Evolutionary conservation across 2,888 invertebrate genomes (phyloP), one percentile per base, ranked within the genome.

Genomic region (Dorcus hopei): DNA sequence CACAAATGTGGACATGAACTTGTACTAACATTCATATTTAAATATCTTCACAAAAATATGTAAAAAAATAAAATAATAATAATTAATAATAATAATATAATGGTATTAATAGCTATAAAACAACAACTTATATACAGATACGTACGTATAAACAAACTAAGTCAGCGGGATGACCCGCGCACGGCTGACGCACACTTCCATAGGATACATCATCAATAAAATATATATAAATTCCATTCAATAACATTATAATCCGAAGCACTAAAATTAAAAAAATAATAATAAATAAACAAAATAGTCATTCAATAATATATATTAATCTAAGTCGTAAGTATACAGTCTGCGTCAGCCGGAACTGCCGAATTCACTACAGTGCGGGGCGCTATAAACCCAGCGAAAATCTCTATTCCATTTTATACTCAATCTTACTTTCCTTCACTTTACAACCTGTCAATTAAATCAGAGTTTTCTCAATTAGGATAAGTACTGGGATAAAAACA

Each of bases 51-150:
- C 77, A 79, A 79, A 79, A 79, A 79, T 78, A 79, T 77, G 78
- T 79, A 79, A 79, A 79, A 79, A 79, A 79, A 79, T 79, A 79
- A 79, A 79, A 79, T 79, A 79, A 78, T 79, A 77, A 78, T 76
- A 74, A 76, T 60, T 74, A 72, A 74, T 75, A 72, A 72, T 70
- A 68, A 59, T 71, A 74, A 74, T 75, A 74, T 75, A 75, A 75
- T 74, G 76, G 74, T 77, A 75, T 76, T 76, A 77, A 78, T 77
- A 77, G 76, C 76, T 79, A 79, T 75, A 77, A 79, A 79, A 78
- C 77, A 79, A 79, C 78, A 79, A 79, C 76, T 74, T 79, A 79
- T 79, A 71, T 77, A 78, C 77, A 78, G 69, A 73, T 77, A 76
- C 74, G 74, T 75, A 70, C 50, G 50, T 56, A 56, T 49, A 56